Conservation (phyloP, 2,888 invertebrate genomes). For the Isoperla grammatica region DNA sequence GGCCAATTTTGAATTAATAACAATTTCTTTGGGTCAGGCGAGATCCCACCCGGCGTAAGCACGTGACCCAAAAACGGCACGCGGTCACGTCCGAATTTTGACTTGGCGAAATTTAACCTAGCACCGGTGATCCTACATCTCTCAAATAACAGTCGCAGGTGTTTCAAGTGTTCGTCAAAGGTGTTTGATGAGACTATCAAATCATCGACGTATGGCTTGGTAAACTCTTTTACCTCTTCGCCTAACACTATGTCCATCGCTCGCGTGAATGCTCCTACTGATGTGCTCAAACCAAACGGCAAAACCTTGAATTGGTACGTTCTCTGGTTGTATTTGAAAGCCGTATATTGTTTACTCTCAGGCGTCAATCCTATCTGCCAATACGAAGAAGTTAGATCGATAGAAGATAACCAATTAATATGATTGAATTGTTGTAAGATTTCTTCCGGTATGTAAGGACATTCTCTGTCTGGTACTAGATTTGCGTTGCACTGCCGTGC, state of each 20-base stretch:
- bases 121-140: background rate
- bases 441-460: background rate
- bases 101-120: conserved; percentile 5
- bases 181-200: background rate
- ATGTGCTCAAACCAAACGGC: background rate
- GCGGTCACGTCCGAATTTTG: background rate
- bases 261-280: background rate
- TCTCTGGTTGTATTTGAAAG: background rate
- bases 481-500: background rate
- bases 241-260: background rate
- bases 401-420: background rate
- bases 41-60: background rate
- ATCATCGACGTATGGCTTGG: conserved; percentile 11
- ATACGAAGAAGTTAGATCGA: background rate
- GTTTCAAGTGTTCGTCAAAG: conserved; percentile 1
- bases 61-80: conserved; percentile 11
- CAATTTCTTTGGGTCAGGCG: background rate
- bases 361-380: background rate
- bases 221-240: background rate
- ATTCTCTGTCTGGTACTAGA: background rate
- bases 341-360: background rate
- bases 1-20: too few species aligned
- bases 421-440: background rate
- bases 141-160: background rate
- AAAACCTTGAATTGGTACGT: background rate